Evolutionary conservation across 2,113 vertebrate genomes (phyloP).

Genomic region (Shinisaurus crocodilurus): DNA sequence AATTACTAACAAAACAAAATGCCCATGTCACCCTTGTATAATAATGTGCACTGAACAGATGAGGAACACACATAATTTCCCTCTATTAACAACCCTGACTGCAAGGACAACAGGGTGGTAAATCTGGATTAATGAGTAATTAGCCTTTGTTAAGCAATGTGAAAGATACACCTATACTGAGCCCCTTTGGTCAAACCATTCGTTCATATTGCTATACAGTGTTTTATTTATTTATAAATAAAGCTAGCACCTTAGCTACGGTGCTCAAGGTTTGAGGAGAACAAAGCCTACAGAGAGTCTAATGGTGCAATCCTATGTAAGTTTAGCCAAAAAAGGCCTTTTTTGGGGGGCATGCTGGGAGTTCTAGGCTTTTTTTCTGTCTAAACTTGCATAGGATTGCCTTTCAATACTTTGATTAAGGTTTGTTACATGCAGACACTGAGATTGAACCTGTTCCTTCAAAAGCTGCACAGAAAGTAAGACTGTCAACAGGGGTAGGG

Average conservation of each 20-base stretch:
- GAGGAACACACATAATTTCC: background rate
- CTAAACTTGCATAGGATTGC: too few species aligned
- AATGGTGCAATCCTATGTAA: too few species aligned
- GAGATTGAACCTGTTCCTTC: background rate
- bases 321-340: too few species aligned
- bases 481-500: background rate
- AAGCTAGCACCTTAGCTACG: background rate
- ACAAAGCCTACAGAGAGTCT: background rate
- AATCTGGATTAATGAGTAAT: background rate
- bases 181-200: background rate
- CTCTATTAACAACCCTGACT: background rate
- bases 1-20: background rate
- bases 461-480: background rate
- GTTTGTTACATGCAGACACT: background rate
- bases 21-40: too few species aligned
- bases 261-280: background rate
- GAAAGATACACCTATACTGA: background rate
- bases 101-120: background rate
- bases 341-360: too few species aligned
- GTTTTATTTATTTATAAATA: background rate
- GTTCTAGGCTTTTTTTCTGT: too few species aligned
- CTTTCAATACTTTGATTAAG: background rate
- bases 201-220: too few species aligned
- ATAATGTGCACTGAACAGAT: background rate
- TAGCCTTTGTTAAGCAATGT: background rate